Base-by-base conservation (phyloP, 2,113 vertebrate species). In the Struthio camelus region DNA sequence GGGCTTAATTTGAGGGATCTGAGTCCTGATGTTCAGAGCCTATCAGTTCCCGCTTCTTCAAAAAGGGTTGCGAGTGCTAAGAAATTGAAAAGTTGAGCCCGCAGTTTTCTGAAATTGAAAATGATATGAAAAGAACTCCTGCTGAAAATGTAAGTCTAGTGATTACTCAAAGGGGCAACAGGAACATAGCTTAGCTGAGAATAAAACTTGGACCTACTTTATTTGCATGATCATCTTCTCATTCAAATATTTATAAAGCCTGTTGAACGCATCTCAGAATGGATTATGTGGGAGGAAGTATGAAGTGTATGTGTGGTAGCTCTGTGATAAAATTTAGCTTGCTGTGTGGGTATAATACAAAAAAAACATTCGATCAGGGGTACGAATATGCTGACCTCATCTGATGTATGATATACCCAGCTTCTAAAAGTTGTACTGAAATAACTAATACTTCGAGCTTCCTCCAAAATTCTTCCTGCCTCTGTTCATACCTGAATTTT, bases 191-290 rank as follows among this genome's bases (percentile, higher is more conserved):
- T 44, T 87, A 75, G 59, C 81, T 89, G 87, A 87, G 93, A 94
- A 89, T 94, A 94, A 94, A 93, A 87, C 67, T 5, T 20, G 78
- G 27, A 65, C 93, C 81, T 96, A 30, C 87, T 96, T 96, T 96
- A 82, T 92, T 89, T 92, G 70, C 62, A 93, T 71, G 58, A 80
- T 89, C 72, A 69, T 88, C 75, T 92, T 93, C 89, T 95, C 92
- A 87, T 96, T 97, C 97, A 95, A 94, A 76, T 96, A 94, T 96
- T 94, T 96, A 94, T 92, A 89, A 96, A 87, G 67, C 84, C 92
- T 65, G 53, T 82, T 80, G 92, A 94, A 79, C 90, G 81, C 80
- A 40, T 94, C 83, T 86, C 77, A 76, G 70, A 93, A 90, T 80
- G 87, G 93, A 87, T 92, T 87, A 40, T 90, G 96, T 94, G 91